Evolutionary conservation across 2,113 vertebrate species (phyloP).

Genomic region (Tor tambroides): DNA sequence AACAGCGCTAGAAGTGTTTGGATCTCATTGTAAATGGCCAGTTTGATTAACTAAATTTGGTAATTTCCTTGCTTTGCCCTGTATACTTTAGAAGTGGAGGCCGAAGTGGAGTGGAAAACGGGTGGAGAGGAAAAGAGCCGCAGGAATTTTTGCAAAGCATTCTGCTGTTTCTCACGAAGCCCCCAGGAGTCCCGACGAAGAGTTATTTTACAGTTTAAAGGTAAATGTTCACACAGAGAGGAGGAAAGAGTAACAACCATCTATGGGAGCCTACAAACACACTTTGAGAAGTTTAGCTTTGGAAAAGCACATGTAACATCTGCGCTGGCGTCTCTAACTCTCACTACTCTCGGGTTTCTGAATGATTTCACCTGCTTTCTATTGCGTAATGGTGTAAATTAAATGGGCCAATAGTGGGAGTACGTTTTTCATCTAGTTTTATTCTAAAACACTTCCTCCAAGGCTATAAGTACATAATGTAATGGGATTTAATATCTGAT

Average conservation of each 20-base stretch:
- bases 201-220: slow-evolving; percentile 40
- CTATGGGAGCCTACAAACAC: background rate
- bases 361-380: slow-evolving; percentile 27
- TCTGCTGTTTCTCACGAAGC: slow-evolving; percentile 37
- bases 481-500: slow-evolving; percentile 21
- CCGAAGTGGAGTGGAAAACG: background rate
- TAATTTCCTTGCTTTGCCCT: background rate
- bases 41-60: slow-evolving; percentile 10
- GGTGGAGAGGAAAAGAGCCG: slow-evolving; percentile 2
- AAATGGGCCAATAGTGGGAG: background rate
- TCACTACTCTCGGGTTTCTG: slow-evolving; percentile 16
- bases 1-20: slow-evolving; percentile 16
- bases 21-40: slow-evolving; percentile 21
- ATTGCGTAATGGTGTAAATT: background rate
- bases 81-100: slow-evolving; percentile 12
- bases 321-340: slow-evolving; percentile 1
- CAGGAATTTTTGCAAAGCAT: slow-evolving; percentile 9
- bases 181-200: slow-evolving; percentile 26
- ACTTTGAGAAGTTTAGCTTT: slow-evolving; percentile 11
- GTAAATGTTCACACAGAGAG: slow-evolving; percentile 12
- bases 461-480: slow-evolving; percentile 22
- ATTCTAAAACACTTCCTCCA: slow-evolving; percentile 45
- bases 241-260: slow-evolving; percentile 16
- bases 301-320: slow-evolving; percentile 36
- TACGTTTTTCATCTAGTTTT: slow-evolving; percentile 31